phyloP scores from a whole-genome alignment of 1,140 invertebrate species.

The Listronotus oregonensis region DNA sequence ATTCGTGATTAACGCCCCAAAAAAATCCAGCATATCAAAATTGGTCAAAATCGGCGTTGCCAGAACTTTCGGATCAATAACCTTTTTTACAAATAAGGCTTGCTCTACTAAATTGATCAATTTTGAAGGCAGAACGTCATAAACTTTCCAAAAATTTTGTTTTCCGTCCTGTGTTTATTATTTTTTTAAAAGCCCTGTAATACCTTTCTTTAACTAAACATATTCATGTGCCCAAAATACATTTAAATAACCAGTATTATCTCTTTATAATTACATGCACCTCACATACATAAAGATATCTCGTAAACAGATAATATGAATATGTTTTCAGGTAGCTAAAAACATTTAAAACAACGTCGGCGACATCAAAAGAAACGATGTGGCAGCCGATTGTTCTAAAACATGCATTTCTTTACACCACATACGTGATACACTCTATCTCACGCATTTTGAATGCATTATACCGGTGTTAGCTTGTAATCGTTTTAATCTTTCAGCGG shows the following conservation, averaged over 20 bases:
- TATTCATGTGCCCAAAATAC: not conserved
- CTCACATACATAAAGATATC: conserved; percentile 27
- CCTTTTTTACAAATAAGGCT: no score
- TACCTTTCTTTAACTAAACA: no score
- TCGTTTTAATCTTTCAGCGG: conserved; percentile 17
- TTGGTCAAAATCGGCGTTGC: no score
- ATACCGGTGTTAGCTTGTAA: conserved; percentile 14
- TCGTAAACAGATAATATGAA: conserved; percentile 19
- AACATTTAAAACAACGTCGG: conserved; percentile 9
- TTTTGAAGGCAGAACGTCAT: no score
- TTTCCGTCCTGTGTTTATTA: no score
- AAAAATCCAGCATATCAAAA: no score
- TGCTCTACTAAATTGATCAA: no score
- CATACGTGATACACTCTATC: conserved; percentile 26
- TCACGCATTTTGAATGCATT: conserved; percentile 28
- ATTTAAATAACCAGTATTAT: not conserved
- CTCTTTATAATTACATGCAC: conserved; percentile 4
- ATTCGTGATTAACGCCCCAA: no score
- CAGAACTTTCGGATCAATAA: no score
- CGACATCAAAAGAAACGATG: conserved; percentile 15
- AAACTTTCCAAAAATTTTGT: no score
- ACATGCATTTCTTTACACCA: conserved; percentile 34
- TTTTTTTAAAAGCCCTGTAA: no score
- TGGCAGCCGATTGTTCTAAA: conserved; percentile 20
- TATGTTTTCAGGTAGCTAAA: conserved; percentile 3